Conservation (phyloP, 1,140 invertebrate species). For the Lasioglossum albipes region DNA sequence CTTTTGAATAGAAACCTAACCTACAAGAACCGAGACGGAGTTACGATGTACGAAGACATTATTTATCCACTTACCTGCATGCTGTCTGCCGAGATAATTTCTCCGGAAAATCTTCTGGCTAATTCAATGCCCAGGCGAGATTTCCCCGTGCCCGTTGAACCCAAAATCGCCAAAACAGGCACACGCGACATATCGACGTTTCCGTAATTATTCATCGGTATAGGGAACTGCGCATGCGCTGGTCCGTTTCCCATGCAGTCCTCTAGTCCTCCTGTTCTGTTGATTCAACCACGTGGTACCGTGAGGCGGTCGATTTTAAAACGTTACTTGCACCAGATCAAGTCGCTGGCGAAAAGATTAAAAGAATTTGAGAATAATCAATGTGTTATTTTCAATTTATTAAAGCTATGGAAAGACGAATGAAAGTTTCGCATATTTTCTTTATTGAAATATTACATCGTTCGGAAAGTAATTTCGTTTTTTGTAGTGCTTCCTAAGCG, state of each 20-base stretch:
- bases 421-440: too few species aligned
- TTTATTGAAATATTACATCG: too few species aligned
- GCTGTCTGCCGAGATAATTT: constrained; percentile 99
- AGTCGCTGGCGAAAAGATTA: too few species aligned
- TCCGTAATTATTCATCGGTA: constrained; percentile 44
- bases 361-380: too few species aligned
- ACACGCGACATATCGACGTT: constrained; percentile 74
- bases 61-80: constrained; percentile 92
- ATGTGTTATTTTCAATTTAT: too few species aligned
- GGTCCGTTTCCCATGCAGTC: neutral
- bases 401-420: too few species aligned
- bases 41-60: too few species aligned
- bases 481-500: too few species aligned
- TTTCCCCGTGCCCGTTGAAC: constrained; percentile 97
- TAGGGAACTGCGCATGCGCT: constrained; percentile 59
- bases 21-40: neutral
- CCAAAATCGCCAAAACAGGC: constrained; percentile 94
- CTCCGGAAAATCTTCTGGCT: constrained; percentile 92
- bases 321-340: neutral
- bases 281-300: neutral
- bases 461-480: too few species aligned
- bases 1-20: constrained; percentile 53
- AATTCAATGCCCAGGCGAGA: constrained; percentile 96
- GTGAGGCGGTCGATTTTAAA: constrained; percentile 49
- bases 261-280: constrained; percentile 13